These are phyloP conservation scores for Heliocidaris tuberculata DNA, from an alignment of 35 echinoderm and acorn worm species.

Conservation along the genomic window DNA sequence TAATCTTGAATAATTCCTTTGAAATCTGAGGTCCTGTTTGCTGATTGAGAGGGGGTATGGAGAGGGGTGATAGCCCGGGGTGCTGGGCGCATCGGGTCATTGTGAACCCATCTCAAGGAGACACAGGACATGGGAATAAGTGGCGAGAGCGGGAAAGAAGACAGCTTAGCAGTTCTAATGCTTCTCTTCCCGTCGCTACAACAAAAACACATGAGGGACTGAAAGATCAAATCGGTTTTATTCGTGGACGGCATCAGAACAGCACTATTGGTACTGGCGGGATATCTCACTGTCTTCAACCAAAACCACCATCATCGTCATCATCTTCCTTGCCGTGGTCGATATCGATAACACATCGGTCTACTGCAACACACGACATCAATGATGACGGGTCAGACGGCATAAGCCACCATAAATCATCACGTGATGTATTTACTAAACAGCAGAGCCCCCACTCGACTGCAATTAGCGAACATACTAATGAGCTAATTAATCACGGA, in stretches of 20 bases:
- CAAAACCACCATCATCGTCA: neutral
- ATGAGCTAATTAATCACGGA: neutral
- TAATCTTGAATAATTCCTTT: neutral
- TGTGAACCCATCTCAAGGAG: neutral
- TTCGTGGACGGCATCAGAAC: neutral
- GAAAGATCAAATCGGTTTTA: neutral
- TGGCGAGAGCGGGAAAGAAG: neutral
- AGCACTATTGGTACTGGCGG: neutral
- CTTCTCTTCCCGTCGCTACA: neutral
- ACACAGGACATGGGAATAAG: neutral
- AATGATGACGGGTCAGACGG: neutral
- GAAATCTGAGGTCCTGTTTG: neutral
- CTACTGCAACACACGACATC: neutral
- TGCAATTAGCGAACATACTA: conserved; percentile 15
- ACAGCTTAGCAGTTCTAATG: neutral
- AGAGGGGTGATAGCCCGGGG: neutral
- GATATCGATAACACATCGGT: neutral
- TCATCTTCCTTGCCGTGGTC: neutral
- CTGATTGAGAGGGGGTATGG: neutral
- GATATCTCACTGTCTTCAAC: neutral
- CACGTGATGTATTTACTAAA: neutral
- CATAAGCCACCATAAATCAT: neutral
- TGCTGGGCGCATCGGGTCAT: neutral
- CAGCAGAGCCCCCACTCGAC: neutral
- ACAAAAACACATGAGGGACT: neutral